Conservation (phyloP, 2,797 vertebrate species). For the Sebastes itinus region DNA sequence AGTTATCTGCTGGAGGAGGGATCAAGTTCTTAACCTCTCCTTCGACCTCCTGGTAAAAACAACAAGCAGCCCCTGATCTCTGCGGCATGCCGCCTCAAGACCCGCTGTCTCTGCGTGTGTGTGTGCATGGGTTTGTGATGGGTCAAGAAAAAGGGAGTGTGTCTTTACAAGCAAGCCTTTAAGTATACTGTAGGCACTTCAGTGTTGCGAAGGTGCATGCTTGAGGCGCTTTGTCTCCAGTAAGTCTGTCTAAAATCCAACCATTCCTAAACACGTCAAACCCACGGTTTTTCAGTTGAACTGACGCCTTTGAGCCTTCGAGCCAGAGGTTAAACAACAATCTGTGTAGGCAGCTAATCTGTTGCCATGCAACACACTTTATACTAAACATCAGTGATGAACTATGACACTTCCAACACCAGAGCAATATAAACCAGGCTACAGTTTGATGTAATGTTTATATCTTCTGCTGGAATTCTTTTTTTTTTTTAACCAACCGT, state of each 20-base stretch:
- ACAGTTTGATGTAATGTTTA: slow-evolving; percentile 47
- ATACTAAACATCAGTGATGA: slow-evolving; percentile 38
- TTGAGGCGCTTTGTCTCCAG: slow-evolving; percentile 36
- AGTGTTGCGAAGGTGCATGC: slow-evolving; percentile 9
- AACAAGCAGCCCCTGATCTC: slow-evolving; percentile 80
- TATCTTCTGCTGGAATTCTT: slow-evolving; percentile 8
- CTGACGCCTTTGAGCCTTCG: slow-evolving; percentile 18
- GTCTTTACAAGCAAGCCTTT: slow-evolving; percentile 39
- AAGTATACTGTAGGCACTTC: slow-evolving; percentile 46
- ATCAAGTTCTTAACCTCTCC: slow-evolving; percentile 85
- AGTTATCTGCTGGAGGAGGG: slow-evolving; percentile 80
- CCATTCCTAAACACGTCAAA: slow-evolving; percentile 48
- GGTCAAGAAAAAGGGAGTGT: slow-evolving; percentile 48
- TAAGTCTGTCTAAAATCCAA: slow-evolving; percentile 54
- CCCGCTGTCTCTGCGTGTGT: slow-evolving; percentile 18
- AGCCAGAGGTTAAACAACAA: slow-evolving; percentile 41
- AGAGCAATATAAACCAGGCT: slow-evolving; percentile 38
- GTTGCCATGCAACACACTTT: slow-evolving; percentile 33
- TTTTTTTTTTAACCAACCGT: slow-evolving; percentile 15
- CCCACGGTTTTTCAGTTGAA: slow-evolving; percentile 30
- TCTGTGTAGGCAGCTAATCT: slow-evolving; percentile 8
- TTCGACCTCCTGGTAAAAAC: slow-evolving; percentile 80
- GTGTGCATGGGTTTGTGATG: slow-evolving; percentile 34
- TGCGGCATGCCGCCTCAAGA: slow-evolving; percentile 71
- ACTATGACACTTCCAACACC: slow-evolving; percentile 23